Evolutionary conservation across 2,888 invertebrate genomes (phyloP), one percentile per base, ranked within the genome.

Genomic region (Apamea crenata): DNA sequence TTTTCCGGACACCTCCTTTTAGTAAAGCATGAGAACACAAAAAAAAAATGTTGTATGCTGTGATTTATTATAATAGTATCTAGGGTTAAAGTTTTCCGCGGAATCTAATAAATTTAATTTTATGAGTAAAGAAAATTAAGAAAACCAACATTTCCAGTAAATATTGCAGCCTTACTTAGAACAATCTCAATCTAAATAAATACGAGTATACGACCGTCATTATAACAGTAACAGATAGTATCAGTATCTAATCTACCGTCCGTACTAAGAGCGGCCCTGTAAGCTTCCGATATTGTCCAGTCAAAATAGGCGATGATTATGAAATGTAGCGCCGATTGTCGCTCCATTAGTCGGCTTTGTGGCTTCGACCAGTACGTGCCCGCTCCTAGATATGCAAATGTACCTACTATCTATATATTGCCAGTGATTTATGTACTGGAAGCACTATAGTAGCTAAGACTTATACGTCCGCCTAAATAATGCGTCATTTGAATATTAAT

Each of bases 221-320:
- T 87, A 1, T 72, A 83, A 83, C 74, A 74, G 84, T 86, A 86
- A 77, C 44, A 21, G 70, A 36, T 3, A 73, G n/a, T 65, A 76
- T 85, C 78, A 77, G 92, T 89, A 87, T 92, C 93, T 87, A 96
- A 95, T 90, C 84, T 87, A 77, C 65, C 74, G 79, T 83, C 85
- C 90, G 84, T 91, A 94, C 83, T 87, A 87, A 78, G 93, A 92
- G 87, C 85, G 80, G 74, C 80, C 79, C 91, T 87, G 89, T 91
- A 91, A 93, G 94, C 95, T 93, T 92, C 94, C 94, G 94, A 96
- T 96, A 95, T 94, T 94, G 94, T 94, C 93, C 95, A 92, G 94
- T 95, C 95, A 95, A 96, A 96, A 96, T 96, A 96, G 96, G 92
- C 95, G 95, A 96, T 96, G 95, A 96, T 96, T 96, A 96, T 96